Percentiles rank a stretch among this genome's conserved stretches.
These are phyloP conservation scores for Cliona cf. orientalis DNA, from an alignment of 37 sponge, comb jelly and placozoan species.

Conservation along the genomic window DNA sequence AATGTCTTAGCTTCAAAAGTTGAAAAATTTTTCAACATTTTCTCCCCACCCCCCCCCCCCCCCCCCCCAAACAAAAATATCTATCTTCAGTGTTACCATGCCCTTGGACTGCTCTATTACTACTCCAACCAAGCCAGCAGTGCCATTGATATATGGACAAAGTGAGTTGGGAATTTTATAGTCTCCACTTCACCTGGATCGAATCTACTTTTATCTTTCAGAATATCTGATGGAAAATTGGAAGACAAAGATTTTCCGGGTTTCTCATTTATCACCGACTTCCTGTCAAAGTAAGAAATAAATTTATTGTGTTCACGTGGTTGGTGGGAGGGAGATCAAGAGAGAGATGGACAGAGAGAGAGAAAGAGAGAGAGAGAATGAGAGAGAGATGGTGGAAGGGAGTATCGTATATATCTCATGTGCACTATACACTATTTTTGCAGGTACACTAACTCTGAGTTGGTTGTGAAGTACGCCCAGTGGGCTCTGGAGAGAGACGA, in stretches of 20 bases:
- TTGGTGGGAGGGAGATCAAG: too few relatives aligned
- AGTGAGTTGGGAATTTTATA: conserved; percentile 7
- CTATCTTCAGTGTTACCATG: conserved; percentile 78
- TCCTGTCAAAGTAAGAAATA: conserved; percentile 68
- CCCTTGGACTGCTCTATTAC: conserved; percentile 75
- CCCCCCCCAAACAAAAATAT: too few relatives aligned
- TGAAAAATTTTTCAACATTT: too few relatives aligned
- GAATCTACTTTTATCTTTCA: background rate
- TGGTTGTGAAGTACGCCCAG: conserved; percentile 76
- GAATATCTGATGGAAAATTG: conserved; percentile 64
- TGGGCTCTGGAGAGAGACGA: conserved; percentile 87
- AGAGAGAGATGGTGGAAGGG: too few relatives aligned
- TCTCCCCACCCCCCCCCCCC: too few relatives aligned
- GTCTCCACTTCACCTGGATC: background rate
- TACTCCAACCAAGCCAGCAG: conserved; percentile 59
- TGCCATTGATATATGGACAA: conserved; percentile 82
- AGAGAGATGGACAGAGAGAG: too few relatives aligned
- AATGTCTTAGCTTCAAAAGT: too few relatives aligned
- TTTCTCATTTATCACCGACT: conserved; percentile 65
- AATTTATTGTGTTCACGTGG: too few relatives aligned
- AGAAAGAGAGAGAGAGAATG: too few relatives aligned
- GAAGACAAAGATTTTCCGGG: conserved; percentile 61
- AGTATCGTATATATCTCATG: too few relatives aligned
- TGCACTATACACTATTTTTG: background rate
- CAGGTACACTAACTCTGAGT: conserved; percentile 50